These are phyloP conservation scores for Corythornis leucogaster DNA, from an alignment of 2,797 vertebrate genomes.

Conservation along the genomic window DNA sequence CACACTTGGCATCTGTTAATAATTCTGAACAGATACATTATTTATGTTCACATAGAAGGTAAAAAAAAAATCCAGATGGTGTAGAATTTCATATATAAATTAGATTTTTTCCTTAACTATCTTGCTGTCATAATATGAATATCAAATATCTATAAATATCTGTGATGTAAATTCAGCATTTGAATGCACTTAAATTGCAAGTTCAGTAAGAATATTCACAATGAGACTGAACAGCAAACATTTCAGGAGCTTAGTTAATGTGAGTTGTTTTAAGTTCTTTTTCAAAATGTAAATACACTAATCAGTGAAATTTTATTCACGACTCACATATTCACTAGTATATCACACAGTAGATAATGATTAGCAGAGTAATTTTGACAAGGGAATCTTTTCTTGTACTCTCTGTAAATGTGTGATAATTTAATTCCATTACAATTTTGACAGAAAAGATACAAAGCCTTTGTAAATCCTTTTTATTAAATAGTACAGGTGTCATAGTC, in stretches of 20 bases:
- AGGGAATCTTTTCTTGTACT: background rate
- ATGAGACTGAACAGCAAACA: background rate
- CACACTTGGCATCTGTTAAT: background rate
- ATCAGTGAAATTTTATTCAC: conserved; percentile 2
- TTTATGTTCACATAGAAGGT: background rate
- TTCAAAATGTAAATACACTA: background rate
- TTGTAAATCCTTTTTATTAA: conserved; percentile 39
- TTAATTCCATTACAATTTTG: conserved; percentile 44
- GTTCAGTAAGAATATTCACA: background rate
- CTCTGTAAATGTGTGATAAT: conserved; percentile 36
- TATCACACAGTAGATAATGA: background rate
- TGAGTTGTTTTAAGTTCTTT: background rate
- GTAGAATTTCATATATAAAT: background rate
- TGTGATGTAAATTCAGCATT: background rate
- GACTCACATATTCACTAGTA: background rate
- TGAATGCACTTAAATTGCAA: background rate
- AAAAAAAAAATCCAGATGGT: background rate
- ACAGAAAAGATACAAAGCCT: conserved; percentile 25
- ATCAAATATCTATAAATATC: background rate
- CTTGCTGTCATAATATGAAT: background rate
- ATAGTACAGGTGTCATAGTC: background rate
- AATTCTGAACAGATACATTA: background rate
- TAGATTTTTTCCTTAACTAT: background rate
- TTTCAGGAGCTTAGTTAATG: background rate
- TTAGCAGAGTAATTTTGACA: conserved; percentile 45